Conservation (phyloP, 2,113 vertebrate species). For the Platysternon megacephalum region DNA sequence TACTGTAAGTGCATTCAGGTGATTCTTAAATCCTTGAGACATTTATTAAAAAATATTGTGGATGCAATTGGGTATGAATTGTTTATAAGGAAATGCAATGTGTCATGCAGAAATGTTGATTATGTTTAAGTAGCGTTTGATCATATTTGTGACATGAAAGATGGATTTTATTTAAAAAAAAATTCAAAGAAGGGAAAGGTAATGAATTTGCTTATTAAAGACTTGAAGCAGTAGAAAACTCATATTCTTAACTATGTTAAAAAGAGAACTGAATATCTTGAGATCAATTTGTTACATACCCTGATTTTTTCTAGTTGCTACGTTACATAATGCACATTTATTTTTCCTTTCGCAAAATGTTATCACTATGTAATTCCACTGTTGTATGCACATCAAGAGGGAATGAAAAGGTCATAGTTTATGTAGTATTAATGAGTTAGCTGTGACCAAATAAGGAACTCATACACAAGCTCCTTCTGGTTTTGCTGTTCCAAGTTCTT, state of each 20-base stretch:
- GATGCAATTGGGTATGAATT: not conserved
- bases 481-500: not conserved
- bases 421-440: too few relatives aligned
- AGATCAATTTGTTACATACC: not conserved
- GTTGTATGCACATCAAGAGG: not conserved
- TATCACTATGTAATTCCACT: not conserved
- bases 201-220: not conserved
- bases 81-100: not conserved
- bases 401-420: not conserved
- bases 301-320: not conserved
- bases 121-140: not conserved
- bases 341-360: not conserved
- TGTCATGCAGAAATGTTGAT: not conserved
- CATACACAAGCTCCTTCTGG: not conserved
- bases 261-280: not conserved
- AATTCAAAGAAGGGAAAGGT: not conserved
- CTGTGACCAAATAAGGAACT: accelerated
- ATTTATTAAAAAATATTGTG: not conserved
- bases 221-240: not conserved
- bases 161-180: not conserved
- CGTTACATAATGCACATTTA: not conserved
- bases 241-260: not conserved
- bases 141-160: not conserved
- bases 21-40: not conserved
- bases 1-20: not conserved